A percentile compares a stretch with the other conserved stretches of the same genome.
Evolutionary conservation across 2,888 invertebrate genomes (phyloP).

Genomic region (Leptodirus hochenwartii): DNA sequence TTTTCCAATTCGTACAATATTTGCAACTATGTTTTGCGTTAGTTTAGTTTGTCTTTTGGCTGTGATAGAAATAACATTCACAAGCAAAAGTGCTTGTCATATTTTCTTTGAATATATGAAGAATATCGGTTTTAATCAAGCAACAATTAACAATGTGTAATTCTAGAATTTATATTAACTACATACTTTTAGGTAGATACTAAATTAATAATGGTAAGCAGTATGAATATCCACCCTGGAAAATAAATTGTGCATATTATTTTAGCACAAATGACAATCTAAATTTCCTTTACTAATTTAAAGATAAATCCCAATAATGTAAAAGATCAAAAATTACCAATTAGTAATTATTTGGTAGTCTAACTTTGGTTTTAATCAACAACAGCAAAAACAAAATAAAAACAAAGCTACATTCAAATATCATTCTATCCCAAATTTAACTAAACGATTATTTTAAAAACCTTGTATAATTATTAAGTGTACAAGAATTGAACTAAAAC

Average conservation of each 20-base stretch:
- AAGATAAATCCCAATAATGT: slow-evolving; percentile 7
- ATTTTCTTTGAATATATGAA: too few species aligned
- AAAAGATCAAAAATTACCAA: slow-evolving; percentile 15
- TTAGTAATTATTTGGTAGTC: slow-evolving; percentile 20
- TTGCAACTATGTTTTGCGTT: too few species aligned
- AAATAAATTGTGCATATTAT: slow-evolving; percentile 3
- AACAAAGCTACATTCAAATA: slow-evolving; percentile 28
- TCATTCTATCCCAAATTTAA: slow-evolving; percentile 22
- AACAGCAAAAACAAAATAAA: slow-evolving; percentile 30
- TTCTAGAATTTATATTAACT: too few species aligned
- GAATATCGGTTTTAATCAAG: too few species aligned
- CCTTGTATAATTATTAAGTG: slow-evolving; percentile 9
- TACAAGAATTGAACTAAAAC: slow-evolving; percentile 8
- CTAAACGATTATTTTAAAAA: slow-evolving; percentile 16
- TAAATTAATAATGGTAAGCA: too few species aligned
- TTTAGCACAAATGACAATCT: slow-evolving; percentile 4
- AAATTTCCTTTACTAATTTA: slow-evolving; percentile 5
- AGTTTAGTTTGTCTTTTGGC: too few species aligned
- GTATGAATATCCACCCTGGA: too few species aligned
- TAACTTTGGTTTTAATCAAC: slow-evolving; percentile 30
- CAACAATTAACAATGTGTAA: too few species aligned
- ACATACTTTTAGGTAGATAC: too few species aligned
- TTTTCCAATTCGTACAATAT: too few species aligned
- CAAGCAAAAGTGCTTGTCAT: too few species aligned
- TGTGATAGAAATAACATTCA: too few species aligned